Evolutionary conservation across 2,888 invertebrate genomes (phyloP).

Genomic region (Ganaspis brasiliensis): DNA sequence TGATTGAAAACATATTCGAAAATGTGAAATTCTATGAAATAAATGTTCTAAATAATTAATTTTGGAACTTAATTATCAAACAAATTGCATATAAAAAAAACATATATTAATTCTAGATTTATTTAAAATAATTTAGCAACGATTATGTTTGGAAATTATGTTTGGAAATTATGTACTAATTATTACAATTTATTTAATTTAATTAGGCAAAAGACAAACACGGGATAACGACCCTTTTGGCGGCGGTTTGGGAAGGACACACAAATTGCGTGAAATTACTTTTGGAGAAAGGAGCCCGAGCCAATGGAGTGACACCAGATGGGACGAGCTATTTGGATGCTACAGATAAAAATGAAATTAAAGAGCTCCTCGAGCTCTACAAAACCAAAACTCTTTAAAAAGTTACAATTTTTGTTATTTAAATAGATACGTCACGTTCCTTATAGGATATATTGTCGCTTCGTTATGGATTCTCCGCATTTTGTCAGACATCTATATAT

Average conservation of each 20-base stretch:
- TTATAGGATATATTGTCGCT: conserved; percentile 74
- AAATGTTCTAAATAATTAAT: no score
- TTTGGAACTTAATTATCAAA: no score
- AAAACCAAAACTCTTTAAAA: conserved; percentile 67
- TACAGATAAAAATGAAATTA: conserved; percentile 95
- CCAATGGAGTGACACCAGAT: conserved; percentile 90
- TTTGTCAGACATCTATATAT: conserved; percentile 61
- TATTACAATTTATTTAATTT: no score
- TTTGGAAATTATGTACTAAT: no score
- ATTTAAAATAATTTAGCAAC: no score
- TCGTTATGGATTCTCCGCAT: conserved; percentile 72
- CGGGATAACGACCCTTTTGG: conserved; percentile 95
- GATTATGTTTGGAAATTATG: no score
- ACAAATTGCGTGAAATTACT: conserved; percentile 94
- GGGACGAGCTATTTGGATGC: conserved; percentile 93
- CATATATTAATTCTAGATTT: no score
- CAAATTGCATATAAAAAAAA: no score
- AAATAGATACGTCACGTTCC: conserved; percentile 74
- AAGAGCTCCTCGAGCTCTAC: conserved; percentile 83
- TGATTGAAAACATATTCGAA: no score
- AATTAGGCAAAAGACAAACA: conserved; percentile 94
- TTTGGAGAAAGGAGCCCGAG: conserved; percentile 88
- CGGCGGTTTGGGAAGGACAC: conserved; percentile 99
- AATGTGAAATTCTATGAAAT: no score
- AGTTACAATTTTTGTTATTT: conserved; percentile 75